Conservation (phyloP, 2,888 invertebrate genomes). For the Petrolisthes manimaculis region DNA sequence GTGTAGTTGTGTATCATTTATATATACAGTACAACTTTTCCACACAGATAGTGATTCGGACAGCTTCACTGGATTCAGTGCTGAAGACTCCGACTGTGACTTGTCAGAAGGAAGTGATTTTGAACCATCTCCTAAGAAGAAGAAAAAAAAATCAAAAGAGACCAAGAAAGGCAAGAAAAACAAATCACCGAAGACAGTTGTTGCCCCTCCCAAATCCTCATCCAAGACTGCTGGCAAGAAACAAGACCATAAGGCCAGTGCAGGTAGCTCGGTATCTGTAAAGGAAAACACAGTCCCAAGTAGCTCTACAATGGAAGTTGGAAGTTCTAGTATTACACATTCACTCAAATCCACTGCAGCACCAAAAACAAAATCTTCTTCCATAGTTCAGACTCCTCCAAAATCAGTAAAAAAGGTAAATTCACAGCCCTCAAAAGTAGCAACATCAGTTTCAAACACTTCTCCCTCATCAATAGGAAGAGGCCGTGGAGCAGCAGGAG, state of each 20-base stretch:
- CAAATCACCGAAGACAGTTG: conserved; percentile 6
- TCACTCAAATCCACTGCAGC: neutral
- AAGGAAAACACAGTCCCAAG: conserved; percentile 37
- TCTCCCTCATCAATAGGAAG: neutral
- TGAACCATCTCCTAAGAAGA: conserved; percentile 45
- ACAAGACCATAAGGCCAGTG: neutral
- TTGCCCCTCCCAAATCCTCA: neutral
- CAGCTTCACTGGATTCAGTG: conserved; percentile 32
- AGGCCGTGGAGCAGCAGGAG: neutral
- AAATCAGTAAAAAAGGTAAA: neutral
- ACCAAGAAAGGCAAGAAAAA: conserved; percentile 28
- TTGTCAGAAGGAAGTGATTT: conserved; percentile 48
- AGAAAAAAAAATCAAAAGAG: conserved; percentile 32
- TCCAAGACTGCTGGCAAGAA: neutral
- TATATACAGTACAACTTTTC: neutral
- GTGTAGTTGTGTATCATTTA: neutral
- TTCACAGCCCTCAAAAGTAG: neutral
- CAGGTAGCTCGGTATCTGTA: neutral
- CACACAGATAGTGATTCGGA: conserved; percentile 43
- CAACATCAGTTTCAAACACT: conserved; percentile 7
- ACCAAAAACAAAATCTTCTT: neutral
- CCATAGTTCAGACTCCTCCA: neutral
- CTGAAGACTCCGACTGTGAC: neutral
- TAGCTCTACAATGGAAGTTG: neutral
- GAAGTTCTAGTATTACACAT: neutral